A percentile compares a stretch with the other conserved stretches of the same genome.
phyloP scores from a whole-genome alignment of 2,888 invertebrate species.

The Laspeyria flexula region DNA sequence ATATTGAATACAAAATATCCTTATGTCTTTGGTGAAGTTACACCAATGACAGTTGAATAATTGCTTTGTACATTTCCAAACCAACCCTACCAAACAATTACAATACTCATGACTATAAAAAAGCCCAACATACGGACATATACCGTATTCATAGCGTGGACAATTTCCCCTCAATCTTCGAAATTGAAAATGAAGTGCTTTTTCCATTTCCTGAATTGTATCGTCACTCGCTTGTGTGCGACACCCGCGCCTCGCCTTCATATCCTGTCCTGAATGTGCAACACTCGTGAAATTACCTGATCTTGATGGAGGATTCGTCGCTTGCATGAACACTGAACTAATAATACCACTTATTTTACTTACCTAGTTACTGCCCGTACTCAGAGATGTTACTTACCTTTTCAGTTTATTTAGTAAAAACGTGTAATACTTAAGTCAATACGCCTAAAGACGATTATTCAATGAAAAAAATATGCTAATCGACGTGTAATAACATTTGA shows the following conservation, averaged over 20 bases:
- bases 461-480: no score
- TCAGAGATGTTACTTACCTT: no score
- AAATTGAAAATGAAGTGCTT: constrained; percentile 41
- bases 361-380: background rate
- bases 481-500: no score
- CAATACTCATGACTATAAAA: background rate
- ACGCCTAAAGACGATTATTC: no score
- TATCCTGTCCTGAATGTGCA: constrained; percentile 37
- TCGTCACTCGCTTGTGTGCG: constrained; percentile 18
- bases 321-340: constrained; percentile 8
- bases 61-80: no score
- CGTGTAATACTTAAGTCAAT: no score
- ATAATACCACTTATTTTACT: constrained; percentile 6
- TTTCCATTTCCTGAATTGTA: constrained; percentile 49
- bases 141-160: constrained; percentile 35
- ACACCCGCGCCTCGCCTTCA: constrained; percentile 36
- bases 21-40: no score
- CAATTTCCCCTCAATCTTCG: constrained; percentile 37
- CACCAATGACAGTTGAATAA: no score
- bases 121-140: background rate
- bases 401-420: no score
- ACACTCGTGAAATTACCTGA: constrained; percentile 45
- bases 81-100: no score
- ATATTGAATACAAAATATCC: no score
- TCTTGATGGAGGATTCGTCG: constrained; percentile 43